Conservation (phyloP, 2,113 vertebrate species). For the Australoheros scitulus region DNA sequence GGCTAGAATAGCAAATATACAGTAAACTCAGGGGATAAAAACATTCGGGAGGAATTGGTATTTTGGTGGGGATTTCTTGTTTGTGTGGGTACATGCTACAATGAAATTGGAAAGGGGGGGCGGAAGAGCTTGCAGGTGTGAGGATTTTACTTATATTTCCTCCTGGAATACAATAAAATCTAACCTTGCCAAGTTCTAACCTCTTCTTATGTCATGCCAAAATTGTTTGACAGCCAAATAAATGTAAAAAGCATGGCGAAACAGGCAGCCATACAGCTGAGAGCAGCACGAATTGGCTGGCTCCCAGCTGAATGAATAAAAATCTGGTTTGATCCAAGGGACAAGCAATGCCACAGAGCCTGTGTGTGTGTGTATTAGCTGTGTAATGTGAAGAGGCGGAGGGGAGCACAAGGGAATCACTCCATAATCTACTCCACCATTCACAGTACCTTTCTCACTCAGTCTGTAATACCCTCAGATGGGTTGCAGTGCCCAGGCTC, state of each 20-base stretch:
- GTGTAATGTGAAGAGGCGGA: slow-evolving; percentile 70
- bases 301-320: slow-evolving; percentile 58
- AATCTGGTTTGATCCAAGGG: slow-evolving; percentile 64
- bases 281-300: slow-evolving; percentile 18
- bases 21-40: slow-evolving; percentile 51
- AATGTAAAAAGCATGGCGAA: slow-evolving; percentile 40
- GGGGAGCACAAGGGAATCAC: slow-evolving; percentile 56
- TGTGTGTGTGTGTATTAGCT: slow-evolving; percentile 58
- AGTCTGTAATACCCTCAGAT: slow-evolving; percentile 80
- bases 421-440: slow-evolving; percentile 74
- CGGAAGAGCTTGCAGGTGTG: neutral
- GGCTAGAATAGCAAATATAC: slow-evolving; percentile 59
- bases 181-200: slow-evolving; percentile 20
- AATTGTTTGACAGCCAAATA: slow-evolving; percentile 42
- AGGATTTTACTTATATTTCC: slow-evolving; percentile 30
- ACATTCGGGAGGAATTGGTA: slow-evolving; percentile 15
- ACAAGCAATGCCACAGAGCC: slow-evolving; percentile 65
- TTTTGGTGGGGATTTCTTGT: slow-evolving; percentile 38
- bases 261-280: slow-evolving; percentile 1
- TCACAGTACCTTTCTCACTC: slow-evolving; percentile 73
- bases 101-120: slow-evolving; percentile 1
- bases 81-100: slow-evolving; percentile 19
- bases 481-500: slow-evolving; percentile 72
- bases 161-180: slow-evolving; percentile 14
- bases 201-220: slow-evolving; percentile 21